phyloP scores from a whole-genome alignment of 2,797 vertebrate genomes.

The Parambassis ranga region DNA sequence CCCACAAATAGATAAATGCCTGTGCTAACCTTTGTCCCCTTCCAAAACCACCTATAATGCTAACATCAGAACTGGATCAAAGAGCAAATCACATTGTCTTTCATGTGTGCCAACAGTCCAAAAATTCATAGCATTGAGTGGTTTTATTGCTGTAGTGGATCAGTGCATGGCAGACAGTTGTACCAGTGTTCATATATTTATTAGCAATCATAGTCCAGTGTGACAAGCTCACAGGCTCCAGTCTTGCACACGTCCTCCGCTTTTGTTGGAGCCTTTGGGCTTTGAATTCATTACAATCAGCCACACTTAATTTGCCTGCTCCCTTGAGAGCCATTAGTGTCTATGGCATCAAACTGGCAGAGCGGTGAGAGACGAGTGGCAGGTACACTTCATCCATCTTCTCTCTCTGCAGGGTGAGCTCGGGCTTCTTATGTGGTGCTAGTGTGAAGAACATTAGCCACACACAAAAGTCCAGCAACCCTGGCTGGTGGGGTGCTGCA shows the following conservation, averaged over 20 bases:
- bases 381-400: conserved; percentile 78
- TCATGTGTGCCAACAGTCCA: too few species aligned
- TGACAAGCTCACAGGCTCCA: conserved; percentile 4
- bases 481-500: background rate
- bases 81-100: too few species aligned
- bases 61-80: too few species aligned
- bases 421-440: background rate
- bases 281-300: conserved; percentile 91
- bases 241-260: conserved; percentile 7
- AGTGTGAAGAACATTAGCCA: conserved; percentile 26
- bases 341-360: conserved; percentile 86
- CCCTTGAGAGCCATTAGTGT: conserved; percentile 90
- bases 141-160: too few species aligned
- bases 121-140: too few species aligned
- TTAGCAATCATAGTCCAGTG: conserved; percentile 29
- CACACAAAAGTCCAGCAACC: conserved; percentile 13
- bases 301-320: conserved; percentile 89
- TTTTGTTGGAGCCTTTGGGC: conserved; percentile 70
- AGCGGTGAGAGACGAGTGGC: conserved; percentile 82
- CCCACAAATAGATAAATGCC: too few species aligned
- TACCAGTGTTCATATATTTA: conserved; percentile 21
- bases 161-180: background rate
- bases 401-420: conserved; percentile 21
- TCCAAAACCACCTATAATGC: too few species aligned
- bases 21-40: too few species aligned